A percentile compares a stretch with the other conserved stretches of the same genome.
These are phyloP conservation scores for Acronicta aceris DNA, from an alignment of 2,888 invertebrate species.

Conservation along the genomic window DNA sequence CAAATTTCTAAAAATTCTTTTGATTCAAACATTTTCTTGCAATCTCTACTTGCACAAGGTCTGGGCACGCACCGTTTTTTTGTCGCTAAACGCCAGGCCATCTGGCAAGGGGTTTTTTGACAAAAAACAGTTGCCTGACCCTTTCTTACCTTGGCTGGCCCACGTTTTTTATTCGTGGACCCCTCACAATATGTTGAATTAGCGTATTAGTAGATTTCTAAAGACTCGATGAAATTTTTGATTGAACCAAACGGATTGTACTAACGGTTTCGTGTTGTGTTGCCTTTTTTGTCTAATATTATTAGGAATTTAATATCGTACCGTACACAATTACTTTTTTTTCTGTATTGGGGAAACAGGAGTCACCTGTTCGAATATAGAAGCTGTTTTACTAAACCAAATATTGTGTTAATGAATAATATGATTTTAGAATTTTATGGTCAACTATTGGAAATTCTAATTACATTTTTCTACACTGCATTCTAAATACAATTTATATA, in stretches of 20 bases:
- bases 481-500: no score
- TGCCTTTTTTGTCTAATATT: conserved; percentile 69
- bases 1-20: no score
- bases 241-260: conserved; percentile 86
- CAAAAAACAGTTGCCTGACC: conserved; percentile 85
- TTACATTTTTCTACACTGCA: no score
- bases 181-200: conserved; percentile 88
- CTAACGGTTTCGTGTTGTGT: conserved; percentile 82
- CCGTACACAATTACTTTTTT: conserved; percentile 53
- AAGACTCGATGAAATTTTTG: conserved; percentile 87
- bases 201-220: conserved; percentile 88
- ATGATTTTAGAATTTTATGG: conserved; percentile 17
- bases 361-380: conserved; percentile 41
- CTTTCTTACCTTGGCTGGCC: conserved; percentile 87
- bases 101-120: conserved; percentile 84
- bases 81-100: conserved; percentile 86
- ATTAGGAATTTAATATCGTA: conserved; percentile 69
- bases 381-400: conserved; percentile 16
- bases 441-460: neutral
- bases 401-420: conserved; percentile 23
- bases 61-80: conserved; percentile 86
- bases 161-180: conserved; percentile 79
- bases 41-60: conserved; percentile 74
- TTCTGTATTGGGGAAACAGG: conserved; percentile 42
- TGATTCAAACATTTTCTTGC: conserved; percentile 28